Percentiles rank a stretch among this genome's conserved stretches.
phyloP scores from a whole-genome alignment of 1,140 invertebrate species.

The Centruroides sculpturatus region DNA sequence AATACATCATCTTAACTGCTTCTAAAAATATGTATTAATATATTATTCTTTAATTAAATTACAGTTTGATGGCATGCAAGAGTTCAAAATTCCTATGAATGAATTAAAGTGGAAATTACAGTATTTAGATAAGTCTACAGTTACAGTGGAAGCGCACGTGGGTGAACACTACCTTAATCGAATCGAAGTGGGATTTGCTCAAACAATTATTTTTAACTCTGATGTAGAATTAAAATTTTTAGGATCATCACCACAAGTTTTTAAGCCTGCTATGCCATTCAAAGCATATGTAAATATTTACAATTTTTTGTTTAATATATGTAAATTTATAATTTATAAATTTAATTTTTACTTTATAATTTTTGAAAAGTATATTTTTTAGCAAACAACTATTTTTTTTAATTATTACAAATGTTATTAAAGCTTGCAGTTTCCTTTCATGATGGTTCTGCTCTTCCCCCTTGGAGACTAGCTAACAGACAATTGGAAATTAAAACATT shows the following conservation, averaged over 20 bases:
- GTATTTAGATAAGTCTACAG: conserved; percentile 57
- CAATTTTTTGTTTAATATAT: neutral
- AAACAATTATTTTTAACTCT: conserved; percentile 72
- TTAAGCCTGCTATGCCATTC: conserved; percentile 84
- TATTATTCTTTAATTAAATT: conserved; percentile 18
- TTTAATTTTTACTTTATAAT: neutral
- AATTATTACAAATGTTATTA: neutral
- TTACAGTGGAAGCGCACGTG: conserved; percentile 72
- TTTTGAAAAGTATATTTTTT: neutral
- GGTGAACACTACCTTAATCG: conserved; percentile 77
- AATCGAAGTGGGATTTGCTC: conserved; percentile 57
- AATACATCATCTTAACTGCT: no score
- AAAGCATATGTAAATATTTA: conserved; percentile 49
- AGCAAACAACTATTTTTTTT: neutral
- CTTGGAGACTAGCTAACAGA: conserved; percentile 39
- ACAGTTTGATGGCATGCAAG: conserved; percentile 71
- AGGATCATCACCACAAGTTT: conserved; percentile 77
- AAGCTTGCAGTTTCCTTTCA: conserved; percentile 57
- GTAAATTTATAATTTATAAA: neutral
- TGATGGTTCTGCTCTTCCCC: conserved; percentile 51
- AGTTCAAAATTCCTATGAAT: conserved; percentile 65
- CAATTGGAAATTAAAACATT: conserved; percentile 27
- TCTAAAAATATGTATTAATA: no score
- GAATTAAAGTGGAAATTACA: conserved; percentile 53
- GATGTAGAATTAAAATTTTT: conserved; percentile 65